Conservation (phyloP, 2,797 vertebrate genomes). For the Leptodactylus fallax region DNA sequence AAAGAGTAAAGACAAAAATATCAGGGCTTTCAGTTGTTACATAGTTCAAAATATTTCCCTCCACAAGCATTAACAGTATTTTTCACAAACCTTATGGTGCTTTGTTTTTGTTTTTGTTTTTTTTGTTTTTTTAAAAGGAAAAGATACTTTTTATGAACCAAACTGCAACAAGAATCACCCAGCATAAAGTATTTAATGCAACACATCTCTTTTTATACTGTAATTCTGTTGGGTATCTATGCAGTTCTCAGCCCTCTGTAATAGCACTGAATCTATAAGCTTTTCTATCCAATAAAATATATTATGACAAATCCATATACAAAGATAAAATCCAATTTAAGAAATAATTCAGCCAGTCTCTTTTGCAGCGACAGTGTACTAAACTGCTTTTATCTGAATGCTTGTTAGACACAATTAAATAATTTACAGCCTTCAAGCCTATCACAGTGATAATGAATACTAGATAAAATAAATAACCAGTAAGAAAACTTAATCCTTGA, state of each 20-base stretch:
- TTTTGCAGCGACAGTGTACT: conserved; percentile 44
- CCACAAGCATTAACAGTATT: not conserved
- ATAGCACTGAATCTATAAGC: not conserved
- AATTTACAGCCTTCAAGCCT: conserved; percentile 56
- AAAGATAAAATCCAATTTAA: conserved; percentile 41
- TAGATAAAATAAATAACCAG: conserved; percentile 62
- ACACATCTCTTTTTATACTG: not conserved
- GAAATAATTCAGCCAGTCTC: conserved; percentile 43
- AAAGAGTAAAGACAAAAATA: no score
- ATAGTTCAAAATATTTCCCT: no score
- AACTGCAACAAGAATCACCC: not conserved
- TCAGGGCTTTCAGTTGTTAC: no score
- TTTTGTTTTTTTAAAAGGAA: not conserved
- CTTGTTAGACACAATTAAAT: conserved; percentile 62
- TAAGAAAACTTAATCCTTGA: conserved; percentile 52
- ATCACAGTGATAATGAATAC: conserved; percentile 52
- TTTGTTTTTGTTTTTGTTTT: not conserved
- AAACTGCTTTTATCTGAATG: conserved; percentile 56
- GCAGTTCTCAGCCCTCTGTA: not conserved
- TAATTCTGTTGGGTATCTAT: not conserved
- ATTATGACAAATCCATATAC: conserved; percentile 35
- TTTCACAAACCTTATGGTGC: not conserved
- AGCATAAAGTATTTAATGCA: not conserved
- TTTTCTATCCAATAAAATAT: conserved; percentile 34
- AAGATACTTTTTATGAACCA: not conserved